Conservation (phyloP, 2,797 vertebrate species). For the Dryobates pubescens region DNA sequence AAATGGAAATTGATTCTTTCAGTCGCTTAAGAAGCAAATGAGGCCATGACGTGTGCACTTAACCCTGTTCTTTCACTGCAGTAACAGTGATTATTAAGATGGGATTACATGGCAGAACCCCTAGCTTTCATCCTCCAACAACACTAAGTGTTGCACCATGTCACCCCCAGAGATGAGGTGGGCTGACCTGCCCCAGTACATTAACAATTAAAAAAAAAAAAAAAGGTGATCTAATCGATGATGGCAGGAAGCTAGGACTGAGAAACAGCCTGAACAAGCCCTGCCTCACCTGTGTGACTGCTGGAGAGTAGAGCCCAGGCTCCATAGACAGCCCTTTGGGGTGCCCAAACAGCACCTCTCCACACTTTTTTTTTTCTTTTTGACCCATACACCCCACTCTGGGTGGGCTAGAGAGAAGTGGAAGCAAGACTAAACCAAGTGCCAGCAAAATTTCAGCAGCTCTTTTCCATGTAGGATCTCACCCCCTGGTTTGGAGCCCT, state of each 20-base stretch:
- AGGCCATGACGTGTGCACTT: not conserved
- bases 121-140: not conserved
- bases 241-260: not conserved
- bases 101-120: not conserved
- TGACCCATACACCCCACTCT: not conserved
- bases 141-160: not conserved
- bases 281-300: not conserved
- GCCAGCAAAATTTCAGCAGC: not conserved
- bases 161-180: not conserved
- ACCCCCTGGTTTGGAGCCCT: not conserved
- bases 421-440: not conserved
- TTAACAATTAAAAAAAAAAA: not conserved
- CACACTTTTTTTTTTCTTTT: not conserved
- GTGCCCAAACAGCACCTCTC: not conserved
- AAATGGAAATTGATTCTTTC: conserved; percentile 44
- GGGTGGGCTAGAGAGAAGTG: not conserved
- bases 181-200: not conserved
- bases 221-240: not conserved
- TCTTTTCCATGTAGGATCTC: not conserved
- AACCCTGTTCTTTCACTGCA: not conserved
- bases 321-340: not conserved
- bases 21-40: not conserved
- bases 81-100: not conserved
- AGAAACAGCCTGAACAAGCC: not conserved
- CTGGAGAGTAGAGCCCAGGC: not conserved